phyloP scores from a whole-genome alignment of 2,113 vertebrate genomes.

The Myxocyprinus asiaticus region DNA sequence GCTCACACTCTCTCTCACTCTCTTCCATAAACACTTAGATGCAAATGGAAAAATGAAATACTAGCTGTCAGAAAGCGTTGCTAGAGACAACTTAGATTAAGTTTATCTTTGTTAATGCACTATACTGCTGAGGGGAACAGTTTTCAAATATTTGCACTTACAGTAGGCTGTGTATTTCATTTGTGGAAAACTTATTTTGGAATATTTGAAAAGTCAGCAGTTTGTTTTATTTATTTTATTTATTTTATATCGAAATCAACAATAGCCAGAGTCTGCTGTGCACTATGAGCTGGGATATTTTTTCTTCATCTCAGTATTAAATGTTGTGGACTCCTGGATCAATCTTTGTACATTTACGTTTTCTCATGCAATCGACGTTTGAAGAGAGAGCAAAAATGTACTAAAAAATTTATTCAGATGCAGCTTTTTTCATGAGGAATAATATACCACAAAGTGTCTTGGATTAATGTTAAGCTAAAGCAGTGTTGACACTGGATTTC shows the following conservation, averaged over 20 bases:
- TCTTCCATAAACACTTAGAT: background rate
- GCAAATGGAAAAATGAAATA: constrained; percentile 27
- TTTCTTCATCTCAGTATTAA: background rate
- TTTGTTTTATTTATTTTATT: no score
- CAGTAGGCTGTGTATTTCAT: background rate
- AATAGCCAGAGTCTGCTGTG: background rate
- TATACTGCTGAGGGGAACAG: background rate
- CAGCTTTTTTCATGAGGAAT: background rate
- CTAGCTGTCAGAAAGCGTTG: constrained; percentile 13
- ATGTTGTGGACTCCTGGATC: background rate
- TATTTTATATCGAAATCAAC: no score
- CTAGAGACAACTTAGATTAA: background rate
- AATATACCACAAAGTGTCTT: background rate
- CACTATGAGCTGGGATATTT: background rate
- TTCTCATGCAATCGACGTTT: background rate
- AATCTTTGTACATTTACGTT: background rate
- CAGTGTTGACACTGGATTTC: no score
- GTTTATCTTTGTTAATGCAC: background rate
- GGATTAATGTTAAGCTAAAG: no score
- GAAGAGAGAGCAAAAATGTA: background rate
- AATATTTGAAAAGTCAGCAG: no score
- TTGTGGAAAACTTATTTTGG: no score
- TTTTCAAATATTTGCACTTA: background rate
- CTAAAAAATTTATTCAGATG: background rate
- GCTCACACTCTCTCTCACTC: background rate